Evolutionary conservation across 2,888 invertebrate species (phyloP), one percentile per base, ranked within the genome.

Genomic region (Drosophila prostipennis): DNA sequence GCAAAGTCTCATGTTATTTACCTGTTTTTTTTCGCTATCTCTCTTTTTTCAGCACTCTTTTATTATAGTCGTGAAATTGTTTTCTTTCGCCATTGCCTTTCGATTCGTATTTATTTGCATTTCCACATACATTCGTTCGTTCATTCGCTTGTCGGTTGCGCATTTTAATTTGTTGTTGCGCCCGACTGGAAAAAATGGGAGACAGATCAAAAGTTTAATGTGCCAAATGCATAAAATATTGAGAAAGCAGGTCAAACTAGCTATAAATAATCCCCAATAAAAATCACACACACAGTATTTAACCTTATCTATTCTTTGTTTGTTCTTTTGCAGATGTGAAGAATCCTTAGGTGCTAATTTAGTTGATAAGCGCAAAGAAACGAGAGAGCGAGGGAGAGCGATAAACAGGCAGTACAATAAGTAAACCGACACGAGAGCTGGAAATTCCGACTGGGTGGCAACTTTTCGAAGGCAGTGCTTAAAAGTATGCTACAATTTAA

Each of bases 281-380:
- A 49, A 13, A 36, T 32, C 14, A 29, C 32, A 51, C 19, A 29
- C 32, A 23, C 14, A 26, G 37, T n/a, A 39, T 56, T 49, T 52
- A 55, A 65, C 46, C 51, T 45, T 48, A 46, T 48, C 19, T 56
- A 19, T 58, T 48, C 16, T 58, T 65, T 60, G 51, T 56, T 56
- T 70, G 49, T 34, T 56, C 79, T 60, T 57, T 91, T 91, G 52
- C 90, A 91, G 91, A 91, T 91, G 89, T 90, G 89, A 91, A 90
- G 83, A 91, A 91, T 91, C 91, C 90, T 81, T 91, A 91, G 91
- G 91, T 91, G 91, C 91, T 91, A 91, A 91, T 90, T 91, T 91
- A 91, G 91, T 89, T 83, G 82, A 90, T 91, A 91, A 90, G 91
- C 74, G 72, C 72, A 84, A 90, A 87, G 2, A 73, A 76, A 48